phyloP scores from a whole-genome alignment of 2,797 vertebrate genomes.

The Chaunax sp. region DNA sequence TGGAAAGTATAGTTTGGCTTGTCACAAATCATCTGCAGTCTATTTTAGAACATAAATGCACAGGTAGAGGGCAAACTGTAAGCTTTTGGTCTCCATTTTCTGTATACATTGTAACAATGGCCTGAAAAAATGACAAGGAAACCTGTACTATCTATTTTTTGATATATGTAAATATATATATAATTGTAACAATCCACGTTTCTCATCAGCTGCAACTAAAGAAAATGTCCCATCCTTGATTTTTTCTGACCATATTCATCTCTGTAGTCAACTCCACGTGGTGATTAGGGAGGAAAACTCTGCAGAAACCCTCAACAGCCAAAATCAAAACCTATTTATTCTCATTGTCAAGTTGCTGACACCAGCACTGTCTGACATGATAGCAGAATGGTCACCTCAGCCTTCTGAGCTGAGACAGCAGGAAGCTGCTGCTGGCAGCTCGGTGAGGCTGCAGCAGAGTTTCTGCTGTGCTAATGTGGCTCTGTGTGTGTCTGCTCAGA shows the following conservation, averaged over 20 bases:
- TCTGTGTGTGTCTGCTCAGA: slow-evolving; percentile 7
- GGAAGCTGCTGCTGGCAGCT: slow-evolving; percentile 22
- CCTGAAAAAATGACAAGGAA: too few species aligned
- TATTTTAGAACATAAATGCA: not conserved
- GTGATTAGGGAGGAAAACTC: slow-evolving; percentile 29
- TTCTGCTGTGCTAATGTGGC: not conserved
- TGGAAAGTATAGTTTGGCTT: too few species aligned
- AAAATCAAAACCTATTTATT: slow-evolving; percentile 44
- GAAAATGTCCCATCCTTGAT: slow-evolving; percentile 2
- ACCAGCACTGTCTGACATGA: slow-evolving; percentile 16
- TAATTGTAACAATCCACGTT: not conserved
- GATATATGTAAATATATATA: too few species aligned
- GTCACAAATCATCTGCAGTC: too few species aligned
- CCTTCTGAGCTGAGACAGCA: slow-evolving; percentile 48
- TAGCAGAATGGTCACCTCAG: slow-evolving; percentile 3
- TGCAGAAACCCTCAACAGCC: slow-evolving; percentile 17
- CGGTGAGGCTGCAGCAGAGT: slow-evolving; percentile 25
- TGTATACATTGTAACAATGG: too few species aligned
- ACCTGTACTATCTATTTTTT: too few species aligned
- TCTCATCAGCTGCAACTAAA: slow-evolving; percentile 3
- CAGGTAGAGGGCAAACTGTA: not conserved
- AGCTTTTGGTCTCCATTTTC: not conserved
- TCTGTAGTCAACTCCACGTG: not conserved
- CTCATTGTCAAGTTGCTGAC: slow-evolving; percentile 42
- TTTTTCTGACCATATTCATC: slow-evolving; percentile 7